phyloP scores from a whole-genome alignment of 2,113 vertebrate species.

The Crotalus tigris region DNA sequence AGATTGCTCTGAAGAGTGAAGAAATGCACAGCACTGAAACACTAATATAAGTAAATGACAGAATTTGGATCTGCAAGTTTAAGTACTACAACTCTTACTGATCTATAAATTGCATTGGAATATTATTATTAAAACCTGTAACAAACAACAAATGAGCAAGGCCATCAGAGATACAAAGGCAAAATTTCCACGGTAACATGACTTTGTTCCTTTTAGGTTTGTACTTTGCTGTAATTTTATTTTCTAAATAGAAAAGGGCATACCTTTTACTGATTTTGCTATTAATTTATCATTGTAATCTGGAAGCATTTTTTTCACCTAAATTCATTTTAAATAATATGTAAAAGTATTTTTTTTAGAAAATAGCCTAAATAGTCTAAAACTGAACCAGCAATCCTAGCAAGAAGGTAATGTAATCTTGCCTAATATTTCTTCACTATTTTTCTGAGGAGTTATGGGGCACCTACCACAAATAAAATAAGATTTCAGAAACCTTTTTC shows the following conservation, averaged over 20 bases:
- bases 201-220: background rate
- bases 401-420: slow-evolving; percentile 14
- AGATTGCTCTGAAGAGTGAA: background rate
- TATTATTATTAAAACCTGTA: background rate
- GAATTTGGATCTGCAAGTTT: background rate
- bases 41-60: background rate
- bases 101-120: background rate
- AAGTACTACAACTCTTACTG: background rate
- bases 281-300: background rate
- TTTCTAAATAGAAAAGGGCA: background rate
- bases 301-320: background rate
- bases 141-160: background rate
- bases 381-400: background rate
- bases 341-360: background rate
- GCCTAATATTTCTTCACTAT: background rate
- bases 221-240: background rate
- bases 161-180: background rate
- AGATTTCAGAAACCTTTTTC: background rate
- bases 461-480: background rate
- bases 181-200: background rate
- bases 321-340: background rate
- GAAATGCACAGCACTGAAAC: background rate
- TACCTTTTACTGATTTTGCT: background rate
- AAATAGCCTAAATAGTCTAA: background rate
- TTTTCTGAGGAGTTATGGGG: slow-evolving; percentile 10